A percentile compares a stretch with the other conserved stretches of the same genome.
Conservation (phyloP, 2,113 vertebrate genomes). For the Oxygymnocypris stewartii region DNA sequence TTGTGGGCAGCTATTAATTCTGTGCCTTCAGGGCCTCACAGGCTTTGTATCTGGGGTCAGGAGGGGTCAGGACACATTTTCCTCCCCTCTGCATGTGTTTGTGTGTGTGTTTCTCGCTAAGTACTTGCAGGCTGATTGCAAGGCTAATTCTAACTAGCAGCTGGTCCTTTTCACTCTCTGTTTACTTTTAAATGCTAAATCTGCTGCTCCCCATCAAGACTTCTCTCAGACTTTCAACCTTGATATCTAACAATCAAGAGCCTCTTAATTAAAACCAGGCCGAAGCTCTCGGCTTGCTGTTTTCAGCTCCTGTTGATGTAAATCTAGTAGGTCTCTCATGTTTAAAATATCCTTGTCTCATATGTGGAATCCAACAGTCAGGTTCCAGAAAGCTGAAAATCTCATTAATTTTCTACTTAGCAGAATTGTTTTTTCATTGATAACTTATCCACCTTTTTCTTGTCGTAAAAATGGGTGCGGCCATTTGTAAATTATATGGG, state of each 20-base stretch:
- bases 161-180: conserved; percentile 76
- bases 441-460: not conserved
- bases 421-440: not conserved
- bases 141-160: conserved; percentile 78
- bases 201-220: conserved; percentile 69
- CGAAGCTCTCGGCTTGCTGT: conserved; percentile 39
- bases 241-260: conserved; percentile 69
- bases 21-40: conserved; percentile 74
- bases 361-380: conserved; percentile 47
- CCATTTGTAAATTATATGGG: too few species aligned
- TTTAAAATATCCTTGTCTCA: conserved; percentile 40
- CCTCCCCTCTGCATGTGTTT: conserved; percentile 52
- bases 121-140: conserved; percentile 71
- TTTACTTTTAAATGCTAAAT: conserved; percentile 75
- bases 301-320: conserved; percentile 10
- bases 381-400: not conserved
- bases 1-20: conserved; percentile 77
- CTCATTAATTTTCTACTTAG: not conserved
- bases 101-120: conserved; percentile 55
- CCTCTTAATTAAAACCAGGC: conserved; percentile 71
- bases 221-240: conserved; percentile 69
- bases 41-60: conserved; percentile 77
- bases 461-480: too few species aligned
- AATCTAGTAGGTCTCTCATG: not conserved
- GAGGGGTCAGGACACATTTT: conserved; percentile 74